Conservation (phyloP, 2,113 vertebrate species). For the Pluvialis apricaria region DNA sequence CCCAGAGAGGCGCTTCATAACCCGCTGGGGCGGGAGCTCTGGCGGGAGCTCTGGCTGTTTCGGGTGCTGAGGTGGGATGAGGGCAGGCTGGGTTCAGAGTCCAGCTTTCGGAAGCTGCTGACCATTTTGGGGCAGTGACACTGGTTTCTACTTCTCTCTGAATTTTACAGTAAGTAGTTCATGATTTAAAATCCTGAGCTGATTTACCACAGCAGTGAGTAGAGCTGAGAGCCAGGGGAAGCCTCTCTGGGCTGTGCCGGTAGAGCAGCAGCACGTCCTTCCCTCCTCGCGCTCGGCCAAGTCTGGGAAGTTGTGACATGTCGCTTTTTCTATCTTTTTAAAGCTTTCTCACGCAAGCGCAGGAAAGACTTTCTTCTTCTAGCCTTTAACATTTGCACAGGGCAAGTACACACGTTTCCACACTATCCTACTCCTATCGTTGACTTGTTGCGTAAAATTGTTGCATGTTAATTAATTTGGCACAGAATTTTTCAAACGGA, state of each 20-base stretch:
- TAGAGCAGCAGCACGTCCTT: neutral
- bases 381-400: neutral
- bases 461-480: neutral
- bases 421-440: rapidly evolving
- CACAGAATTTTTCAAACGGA: neutral
- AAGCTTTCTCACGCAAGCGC: neutral
- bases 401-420: rapidly evolving
- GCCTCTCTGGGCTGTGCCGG: neutral
- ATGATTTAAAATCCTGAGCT: neutral
- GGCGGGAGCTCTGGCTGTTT: neutral
- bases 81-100: neutral
- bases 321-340: neutral
- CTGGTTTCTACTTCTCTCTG: neutral
- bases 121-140: neutral
- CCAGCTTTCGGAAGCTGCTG: neutral
- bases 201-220: neutral
- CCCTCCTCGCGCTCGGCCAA: neutral
- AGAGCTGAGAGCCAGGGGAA: neutral
- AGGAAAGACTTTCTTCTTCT: neutral
- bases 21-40: neutral
- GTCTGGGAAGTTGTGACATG: rapidly evolving
- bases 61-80: neutral
- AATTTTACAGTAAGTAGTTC: neutral
- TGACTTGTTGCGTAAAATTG: neutral
- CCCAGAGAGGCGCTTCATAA: neutral